Evolutionary conservation across 92 coral and sea anemone genomes (phyloP).

Genomic region (Phenganax marumi): DNA sequence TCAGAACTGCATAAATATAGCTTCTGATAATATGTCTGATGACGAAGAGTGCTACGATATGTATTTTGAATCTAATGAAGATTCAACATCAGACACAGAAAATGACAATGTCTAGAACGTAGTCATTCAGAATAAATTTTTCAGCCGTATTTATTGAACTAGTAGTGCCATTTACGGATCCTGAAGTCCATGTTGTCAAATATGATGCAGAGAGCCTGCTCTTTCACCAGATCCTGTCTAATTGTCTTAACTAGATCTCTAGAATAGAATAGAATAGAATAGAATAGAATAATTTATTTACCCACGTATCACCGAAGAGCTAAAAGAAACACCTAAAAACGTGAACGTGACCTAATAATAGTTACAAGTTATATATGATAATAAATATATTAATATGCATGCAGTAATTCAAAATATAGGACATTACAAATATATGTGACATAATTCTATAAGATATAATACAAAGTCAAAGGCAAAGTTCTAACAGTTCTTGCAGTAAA

Average conservation of each 20-base stretch:
- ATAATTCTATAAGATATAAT: background rate
- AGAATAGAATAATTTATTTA: too few relatives aligned
- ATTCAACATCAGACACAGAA: background rate
- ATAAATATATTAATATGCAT: background rate
- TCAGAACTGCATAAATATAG: background rate
- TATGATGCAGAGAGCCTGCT: too few relatives aligned
- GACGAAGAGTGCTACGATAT: background rate
- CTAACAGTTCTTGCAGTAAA: background rate
- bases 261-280: too few relatives aligned
- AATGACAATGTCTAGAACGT: background rate
- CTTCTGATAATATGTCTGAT: conserved; percentile 1
- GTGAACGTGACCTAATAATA: too few relatives aligned
- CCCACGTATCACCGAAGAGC: too few relatives aligned
- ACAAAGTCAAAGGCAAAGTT: background rate
- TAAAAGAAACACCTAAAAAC: too few relatives aligned
- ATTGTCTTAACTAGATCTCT: too few relatives aligned
- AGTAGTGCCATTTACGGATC: too few relatives aligned
- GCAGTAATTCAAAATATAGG: background rate
- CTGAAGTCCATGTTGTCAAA: too few relatives aligned
- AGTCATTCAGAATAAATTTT: background rate
- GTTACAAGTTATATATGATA: background rate
- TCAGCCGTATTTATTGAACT: too few relatives aligned
- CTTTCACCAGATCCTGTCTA: too few relatives aligned
- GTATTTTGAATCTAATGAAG: background rate
- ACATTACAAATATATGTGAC: background rate